phyloP scores from a whole-genome alignment of 2,797 vertebrate genomes.

The Babyrousa celebensis region DNA sequence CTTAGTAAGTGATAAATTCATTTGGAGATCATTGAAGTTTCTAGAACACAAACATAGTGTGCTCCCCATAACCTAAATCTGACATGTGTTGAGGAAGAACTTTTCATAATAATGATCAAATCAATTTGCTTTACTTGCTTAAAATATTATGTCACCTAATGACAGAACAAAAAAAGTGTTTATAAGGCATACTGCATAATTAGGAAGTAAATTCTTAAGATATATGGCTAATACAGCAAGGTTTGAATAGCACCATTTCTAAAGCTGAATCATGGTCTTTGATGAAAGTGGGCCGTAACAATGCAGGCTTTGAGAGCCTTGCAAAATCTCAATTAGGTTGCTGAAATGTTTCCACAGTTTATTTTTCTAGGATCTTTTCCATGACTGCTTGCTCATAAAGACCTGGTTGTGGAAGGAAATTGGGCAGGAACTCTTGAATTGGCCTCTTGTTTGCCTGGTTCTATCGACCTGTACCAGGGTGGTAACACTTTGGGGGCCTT shows the following conservation, averaged over 20 bases:
- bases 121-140: slow-evolving; percentile 71
- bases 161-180: slow-evolving; percentile 80
- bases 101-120: slow-evolving; percentile 75
- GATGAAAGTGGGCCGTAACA: slow-evolving; percentile 85
- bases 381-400: slow-evolving; percentile 89
- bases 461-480: slow-evolving; percentile 64
- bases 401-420: slow-evolving; percentile 89
- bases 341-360: slow-evolving; percentile 91
- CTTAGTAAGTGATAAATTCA: slow-evolving; percentile 43
- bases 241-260: slow-evolving; percentile 82
- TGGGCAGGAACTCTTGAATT: slow-evolving; percentile 89
- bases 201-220: slow-evolving; percentile 79
- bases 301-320: slow-evolving; percentile 87
- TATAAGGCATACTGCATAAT: slow-evolving; percentile 56
- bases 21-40: slow-evolving; percentile 41
- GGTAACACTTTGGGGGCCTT: slow-evolving; percentile 55
- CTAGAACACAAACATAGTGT: slow-evolving; percentile 37
- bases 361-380: slow-evolving; percentile 93
- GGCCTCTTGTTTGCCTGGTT: slow-evolving; percentile 87
- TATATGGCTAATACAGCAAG: slow-evolving; percentile 70
- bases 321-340: slow-evolving; percentile 89
- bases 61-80: background rate
- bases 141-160: slow-evolving; percentile 65
- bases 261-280: slow-evolving; percentile 80
- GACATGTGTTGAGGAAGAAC: slow-evolving; percentile 55